Evolutionary conservation across 2,113 vertebrate species (phyloP).

Genomic region (Xenus cinereus): DNA sequence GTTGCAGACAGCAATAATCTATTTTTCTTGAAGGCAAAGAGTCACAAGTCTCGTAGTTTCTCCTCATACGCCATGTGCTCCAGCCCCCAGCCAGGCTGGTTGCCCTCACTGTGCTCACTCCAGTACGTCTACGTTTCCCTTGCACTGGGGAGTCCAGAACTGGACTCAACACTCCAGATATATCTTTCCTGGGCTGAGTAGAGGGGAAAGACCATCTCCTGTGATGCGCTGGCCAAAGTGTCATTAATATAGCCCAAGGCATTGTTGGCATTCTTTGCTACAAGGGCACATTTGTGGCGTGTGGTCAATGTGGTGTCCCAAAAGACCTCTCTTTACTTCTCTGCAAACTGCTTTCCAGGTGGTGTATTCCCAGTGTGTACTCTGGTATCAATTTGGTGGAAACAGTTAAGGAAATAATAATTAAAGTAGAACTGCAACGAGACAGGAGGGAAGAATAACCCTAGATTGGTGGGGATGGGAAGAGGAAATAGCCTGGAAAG

Average conservation of each 20-base stretch:
- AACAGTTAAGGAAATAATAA: background rate
- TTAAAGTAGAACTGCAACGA: background rate
- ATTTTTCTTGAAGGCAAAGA: background rate
- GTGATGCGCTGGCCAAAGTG: background rate
- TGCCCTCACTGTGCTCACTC: background rate
- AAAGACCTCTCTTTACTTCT: background rate
- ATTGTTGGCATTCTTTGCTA: background rate
- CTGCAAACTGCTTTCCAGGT: background rate
- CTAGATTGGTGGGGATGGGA: background rate
- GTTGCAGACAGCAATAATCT: background rate
- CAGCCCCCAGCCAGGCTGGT: background rate
- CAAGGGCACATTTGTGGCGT: background rate
- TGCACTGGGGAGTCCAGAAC: background rate
- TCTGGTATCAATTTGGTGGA: background rate
- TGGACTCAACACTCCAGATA: background rate
- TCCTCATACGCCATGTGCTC: rapidly evolving
- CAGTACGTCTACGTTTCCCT: background rate
- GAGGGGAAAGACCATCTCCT: background rate
- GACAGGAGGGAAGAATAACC: background rate
- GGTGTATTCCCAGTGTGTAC: background rate
- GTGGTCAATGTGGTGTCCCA: background rate
- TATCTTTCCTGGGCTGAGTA: background rate
- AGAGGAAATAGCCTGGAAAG: background rate
- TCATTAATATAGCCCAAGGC: background rate
- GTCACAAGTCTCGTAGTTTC: background rate